Evolutionary conservation across 2,797 vertebrate species (phyloP).

Genomic region (Hoplostethus atlanticus): DNA sequence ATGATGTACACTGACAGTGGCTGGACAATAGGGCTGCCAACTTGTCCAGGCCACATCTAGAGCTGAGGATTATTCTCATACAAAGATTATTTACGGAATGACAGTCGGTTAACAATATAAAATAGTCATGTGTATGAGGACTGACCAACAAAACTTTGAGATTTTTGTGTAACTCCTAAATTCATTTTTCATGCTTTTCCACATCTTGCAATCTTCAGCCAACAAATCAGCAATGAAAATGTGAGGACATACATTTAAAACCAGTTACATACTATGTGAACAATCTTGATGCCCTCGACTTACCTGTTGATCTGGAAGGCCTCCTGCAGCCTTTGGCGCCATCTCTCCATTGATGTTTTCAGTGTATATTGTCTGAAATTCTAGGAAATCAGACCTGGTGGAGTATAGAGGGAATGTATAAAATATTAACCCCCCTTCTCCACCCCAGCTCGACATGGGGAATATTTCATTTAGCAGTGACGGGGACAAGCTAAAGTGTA

Average conservation of each 20-base stretch:
- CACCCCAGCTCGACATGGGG: background rate
- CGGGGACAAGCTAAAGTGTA: background rate
- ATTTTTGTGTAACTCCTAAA: too few relatives aligned
- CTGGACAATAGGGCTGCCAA: too few relatives aligned
- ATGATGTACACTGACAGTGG: too few relatives aligned
- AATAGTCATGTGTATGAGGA: too few relatives aligned
- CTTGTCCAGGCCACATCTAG: too few relatives aligned
- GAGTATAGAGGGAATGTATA: background rate
- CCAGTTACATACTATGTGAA: background rate
- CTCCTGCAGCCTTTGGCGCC: constrained; percentile 45
- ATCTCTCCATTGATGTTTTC: constrained; percentile 31
- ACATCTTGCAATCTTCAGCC: too few relatives aligned
- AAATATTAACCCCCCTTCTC: background rate
- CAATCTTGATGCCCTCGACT: constrained; percentile 49
- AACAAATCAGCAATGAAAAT: background rate
- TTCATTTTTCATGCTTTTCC: too few relatives aligned
- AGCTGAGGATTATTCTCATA: too few relatives aligned
- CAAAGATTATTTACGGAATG: too few relatives aligned
- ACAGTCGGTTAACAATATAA: too few relatives aligned
- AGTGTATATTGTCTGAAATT: constrained; percentile 27
- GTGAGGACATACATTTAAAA: background rate
- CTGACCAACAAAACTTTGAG: too few relatives aligned
- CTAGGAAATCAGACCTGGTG: constrained; percentile 16
- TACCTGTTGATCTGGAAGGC: constrained; percentile 66
- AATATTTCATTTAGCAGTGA: constrained; percentile 5